A percentile compares a stretch with the other conserved stretches of the same genome.
These are phyloP conservation scores for Allacma fusca DNA, from an alignment of 2,888 invertebrate species.

Conservation along the genomic window DNA sequence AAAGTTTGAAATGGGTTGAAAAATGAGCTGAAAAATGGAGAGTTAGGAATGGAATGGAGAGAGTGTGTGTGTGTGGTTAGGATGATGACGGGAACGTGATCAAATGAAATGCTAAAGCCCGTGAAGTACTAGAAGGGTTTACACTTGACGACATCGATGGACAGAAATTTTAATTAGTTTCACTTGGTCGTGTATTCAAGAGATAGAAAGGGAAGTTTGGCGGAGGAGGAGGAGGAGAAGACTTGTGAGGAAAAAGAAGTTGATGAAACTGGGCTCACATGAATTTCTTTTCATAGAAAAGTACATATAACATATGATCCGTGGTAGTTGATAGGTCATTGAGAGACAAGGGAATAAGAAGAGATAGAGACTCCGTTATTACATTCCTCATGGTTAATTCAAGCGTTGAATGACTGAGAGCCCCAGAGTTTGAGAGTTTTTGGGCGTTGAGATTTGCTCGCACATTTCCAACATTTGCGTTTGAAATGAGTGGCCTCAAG, in stretches of 20 bases:
- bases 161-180: slow-evolving; percentile 43
- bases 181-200: slow-evolving; percentile 5
- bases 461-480: slow-evolving; percentile 14
- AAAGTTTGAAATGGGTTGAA: too few relatives aligned
- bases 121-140: neutral
- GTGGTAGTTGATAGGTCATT: slow-evolving; percentile 23
- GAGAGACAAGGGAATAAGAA: slow-evolving; percentile 3
- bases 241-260: neutral
- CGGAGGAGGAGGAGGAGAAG: neutral
- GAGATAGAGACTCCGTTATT: slow-evolving; percentile 31
- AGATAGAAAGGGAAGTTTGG: neutral
- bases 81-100: slow-evolving; percentile 11
- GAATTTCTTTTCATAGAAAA: slow-evolving; percentile 16
- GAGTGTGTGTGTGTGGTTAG: neutral
- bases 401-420: slow-evolving; percentile 36
- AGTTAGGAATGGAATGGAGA: neutral
- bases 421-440: neutral
- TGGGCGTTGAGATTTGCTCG: slow-evolving; percentile 4
- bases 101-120: slow-evolving; percentile 13
- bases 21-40: too few relatives aligned
- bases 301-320: slow-evolving; percentile 18
- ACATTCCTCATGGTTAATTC: slow-evolving; percentile 44
- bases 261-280: slow-evolving; percentile 18
- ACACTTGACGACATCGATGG: slow-evolving; percentile 23
- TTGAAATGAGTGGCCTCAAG: slow-evolving; percentile 41